A percentile compares a stretch with the other conserved stretches of the same genome.
These are phyloP conservation scores for Hydra vulgaris DNA, from an alignment of 30 jellyfish, hydroid and myxozoan species.

Conservation along the genomic window DNA sequence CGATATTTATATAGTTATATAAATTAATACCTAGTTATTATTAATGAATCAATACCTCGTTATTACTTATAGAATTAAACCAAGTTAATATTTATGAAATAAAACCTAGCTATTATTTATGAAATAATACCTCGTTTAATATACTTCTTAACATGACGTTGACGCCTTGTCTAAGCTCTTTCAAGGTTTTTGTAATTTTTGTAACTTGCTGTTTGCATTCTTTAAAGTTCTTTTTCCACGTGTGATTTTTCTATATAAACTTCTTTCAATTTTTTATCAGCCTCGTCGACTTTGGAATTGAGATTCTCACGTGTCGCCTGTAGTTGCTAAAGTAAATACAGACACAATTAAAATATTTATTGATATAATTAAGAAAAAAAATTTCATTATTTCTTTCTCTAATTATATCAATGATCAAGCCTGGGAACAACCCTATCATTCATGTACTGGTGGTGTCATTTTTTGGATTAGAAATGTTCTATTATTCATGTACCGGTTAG, in stretches of 20 bases:
- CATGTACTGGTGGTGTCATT: too few species aligned
- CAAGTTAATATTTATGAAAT: neutral
- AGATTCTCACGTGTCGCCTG: slow-evolving; percentile 35
- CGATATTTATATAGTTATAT: too few species aligned
- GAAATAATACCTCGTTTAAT: slow-evolving; percentile 44
- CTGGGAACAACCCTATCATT: too few species aligned
- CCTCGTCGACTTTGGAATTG: slow-evolving; percentile 31
- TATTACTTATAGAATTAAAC: neutral
- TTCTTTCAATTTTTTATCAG: slow-evolving; percentile 17
- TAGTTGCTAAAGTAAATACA: slow-evolving; percentile 17
- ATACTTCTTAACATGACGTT: slow-evolving; percentile 65
- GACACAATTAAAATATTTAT: neutral
- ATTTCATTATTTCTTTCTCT: too few species aligned
- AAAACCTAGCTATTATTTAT: neutral
- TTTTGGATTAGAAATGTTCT: too few species aligned
- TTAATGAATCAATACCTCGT: neutral
- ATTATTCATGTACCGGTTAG: too few species aligned
- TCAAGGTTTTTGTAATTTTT: slow-evolving; percentile 23
- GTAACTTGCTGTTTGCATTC: slow-evolving; percentile 17
- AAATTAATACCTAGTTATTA: too few species aligned
- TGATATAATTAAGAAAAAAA: too few species aligned
- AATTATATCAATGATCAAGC: too few species aligned
- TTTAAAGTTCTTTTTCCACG: slow-evolving; percentile 30
- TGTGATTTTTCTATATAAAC: slow-evolving; percentile 28
- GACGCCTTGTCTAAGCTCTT: slow-evolving; percentile 60